Evolutionary conservation across 1,140 invertebrate species (phyloP), one percentile per base, ranked within the genome.

Genomic region (Euborellia annulipes): DNA sequence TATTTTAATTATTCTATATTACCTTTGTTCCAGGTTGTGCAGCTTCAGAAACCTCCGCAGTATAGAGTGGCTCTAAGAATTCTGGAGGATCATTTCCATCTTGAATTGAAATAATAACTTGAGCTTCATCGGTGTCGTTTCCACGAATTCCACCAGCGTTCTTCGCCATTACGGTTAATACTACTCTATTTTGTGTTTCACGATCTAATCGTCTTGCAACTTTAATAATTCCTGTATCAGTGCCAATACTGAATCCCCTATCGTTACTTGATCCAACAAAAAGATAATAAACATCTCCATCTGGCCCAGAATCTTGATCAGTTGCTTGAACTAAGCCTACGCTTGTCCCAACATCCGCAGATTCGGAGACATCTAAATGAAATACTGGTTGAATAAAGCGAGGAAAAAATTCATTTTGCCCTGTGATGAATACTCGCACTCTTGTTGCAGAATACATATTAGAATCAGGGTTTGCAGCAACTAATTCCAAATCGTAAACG

Each of bases 11-110:
- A n/a, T n/a, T n/a, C n/a, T n/a, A n/a, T n/a, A n/a, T n/a, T n/a
- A n/a, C n/a, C n/a, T n/a, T 71, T 1, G 82, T 76, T 0, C 85
- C 88, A 3, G 77, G 58, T 0, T 58, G 49, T 0, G 76, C 80
- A 21, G 78, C 80, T 67, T 96, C 91, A 14, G 79, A 81, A 4
- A 94, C 70, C 22, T 66, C 71, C 0, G 78, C 73, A 49, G 82
- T 75, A 58, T 94, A 93, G 17, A 75, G 58, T 19, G 68, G 68
- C 52, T 85, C 71, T 8, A 81, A 59, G 59, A 96, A 96, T 61
- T 91, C 84, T 0, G 91, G 91, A 2, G 91, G 88, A 69, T 95
- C 90, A 58, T 95, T 95, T 3, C 90, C 89, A 62, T 95, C 91
- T 67, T 93, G 85, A 43, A 95, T 86, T 1, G 81, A 84, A 45